Evolutionary conservation across 2,113 vertebrate genomes (phyloP), one percentile per base, ranked within the genome.

Genomic region (Balaenoptera acutorostrata): DNA sequence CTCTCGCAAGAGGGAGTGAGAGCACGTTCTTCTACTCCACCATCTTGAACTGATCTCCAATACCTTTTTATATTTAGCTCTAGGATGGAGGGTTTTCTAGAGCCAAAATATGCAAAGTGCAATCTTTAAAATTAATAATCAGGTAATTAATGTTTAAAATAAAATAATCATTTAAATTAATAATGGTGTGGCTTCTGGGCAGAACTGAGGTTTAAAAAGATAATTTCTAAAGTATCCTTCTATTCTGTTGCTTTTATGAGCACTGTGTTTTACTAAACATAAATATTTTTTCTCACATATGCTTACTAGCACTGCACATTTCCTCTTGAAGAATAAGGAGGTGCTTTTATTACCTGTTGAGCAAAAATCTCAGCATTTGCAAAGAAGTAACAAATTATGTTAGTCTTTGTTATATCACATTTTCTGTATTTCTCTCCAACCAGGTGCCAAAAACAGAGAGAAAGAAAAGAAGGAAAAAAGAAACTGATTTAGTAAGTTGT

Each of bases 381-480:
- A 69, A 84, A 93, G 72, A 97, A 96, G 52, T 72, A 78, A 95
- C 75, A 97, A 94, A 95, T 3, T 68, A 20, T 88, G 21, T 94
- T 94, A 44, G 33, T 86, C 13, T 81, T 92, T 93, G 13, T 93
- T 90, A 18, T 52, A 83, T 78, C 74, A 90, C 29, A 90, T 5
- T 96, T 88, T 97, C 92, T 96, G 2, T 93, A 77, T 95, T 93
- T 97, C 77, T 92, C n/a, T n/a, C 31, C 25, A 89, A 92, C 75
- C 98, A 99, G 99, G 98, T 98, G 17, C 98, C 99, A 92, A 99
- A 99, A 99, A 98, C 99, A 0, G 99, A 99, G 98, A 99, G 99
- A 77, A 99, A 99, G 95, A 99, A 99, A 98, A 99, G 99, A 93
- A 99, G 99, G 93, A 99, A 99, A 98, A 99, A 99, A 97, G 99